A percentile compares a stretch with the other conserved stretches of the same genome.
Conservation (phyloP, 1,140 invertebrate genomes). For the Orussus abietinus region DNA sequence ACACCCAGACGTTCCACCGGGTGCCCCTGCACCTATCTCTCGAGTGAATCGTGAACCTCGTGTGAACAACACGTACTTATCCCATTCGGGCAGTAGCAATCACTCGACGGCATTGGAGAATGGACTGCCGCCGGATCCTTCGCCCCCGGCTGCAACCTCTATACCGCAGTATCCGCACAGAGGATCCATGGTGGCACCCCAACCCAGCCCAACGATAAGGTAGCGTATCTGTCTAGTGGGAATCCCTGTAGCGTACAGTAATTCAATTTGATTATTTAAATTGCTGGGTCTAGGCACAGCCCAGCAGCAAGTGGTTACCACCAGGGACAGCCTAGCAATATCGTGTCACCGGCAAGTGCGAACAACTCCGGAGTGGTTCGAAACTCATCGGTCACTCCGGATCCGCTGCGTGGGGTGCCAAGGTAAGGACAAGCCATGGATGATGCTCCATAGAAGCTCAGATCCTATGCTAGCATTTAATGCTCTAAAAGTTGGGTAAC, state of each 20-base stretch:
- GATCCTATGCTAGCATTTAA: too few relatives aligned
- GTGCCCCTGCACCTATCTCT: slow-evolving; percentile 31
- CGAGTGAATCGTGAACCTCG: slow-evolving; percentile 43
- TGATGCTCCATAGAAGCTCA: too few relatives aligned
- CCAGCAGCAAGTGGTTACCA: slow-evolving; percentile 44
- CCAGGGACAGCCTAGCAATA: slow-evolving; percentile 45
- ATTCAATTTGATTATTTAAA: slow-evolving; percentile 9
- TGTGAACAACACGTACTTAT: slow-evolving; percentile 43
- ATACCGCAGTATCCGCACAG: slow-evolving; percentile 49
- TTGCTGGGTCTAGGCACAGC: slow-evolving; percentile 35
- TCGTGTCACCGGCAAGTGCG: slow-evolving; percentile 43
- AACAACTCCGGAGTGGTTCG: slow-evolving; percentile 47
- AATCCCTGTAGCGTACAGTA: not conserved
- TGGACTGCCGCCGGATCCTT: slow-evolving; percentile 52
- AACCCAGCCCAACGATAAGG: slow-evolving; percentile 56
- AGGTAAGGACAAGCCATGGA: too few relatives aligned
- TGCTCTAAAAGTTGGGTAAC: too few relatives aligned
- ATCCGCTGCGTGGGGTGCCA: slow-evolving; percentile 45
- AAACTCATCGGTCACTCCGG: slow-evolving; percentile 50
- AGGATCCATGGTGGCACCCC: slow-evolving; percentile 43
- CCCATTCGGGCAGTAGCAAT: slow-evolving; percentile 44
- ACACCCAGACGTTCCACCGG: slow-evolving; percentile 37
- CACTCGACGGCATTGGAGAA: slow-evolving; percentile 50
- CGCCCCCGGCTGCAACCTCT: slow-evolving; percentile 40
- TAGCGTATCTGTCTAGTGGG: slow-evolving; percentile 29